Percentiles rank a stretch among this genome's conserved stretches.
These are phyloP conservation scores for Stichodactyla helianthus DNA, from an alignment of 64 coral and sea anemone species.

Conservation along the genomic window DNA sequence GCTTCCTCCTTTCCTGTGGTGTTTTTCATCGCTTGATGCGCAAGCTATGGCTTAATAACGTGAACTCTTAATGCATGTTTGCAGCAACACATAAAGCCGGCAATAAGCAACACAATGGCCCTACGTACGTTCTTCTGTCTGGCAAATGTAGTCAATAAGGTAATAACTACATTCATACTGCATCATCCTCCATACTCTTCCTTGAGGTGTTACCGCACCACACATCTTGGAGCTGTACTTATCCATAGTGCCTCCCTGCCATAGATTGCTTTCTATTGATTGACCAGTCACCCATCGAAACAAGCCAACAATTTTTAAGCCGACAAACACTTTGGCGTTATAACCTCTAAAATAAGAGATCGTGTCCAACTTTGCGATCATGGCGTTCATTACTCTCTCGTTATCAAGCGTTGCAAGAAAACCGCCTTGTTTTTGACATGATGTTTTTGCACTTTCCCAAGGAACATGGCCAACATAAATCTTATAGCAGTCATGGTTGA, in stretches of 20 bases:
- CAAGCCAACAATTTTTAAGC: background rate
- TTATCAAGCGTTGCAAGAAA: background rate
- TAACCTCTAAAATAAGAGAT: background rate
- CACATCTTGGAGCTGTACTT: background rate
- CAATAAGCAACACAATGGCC: background rate
- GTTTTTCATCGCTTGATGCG: too few species aligned
- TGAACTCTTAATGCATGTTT: too few species aligned
- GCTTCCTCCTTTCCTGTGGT: too few species aligned
- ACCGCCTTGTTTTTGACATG: background rate
- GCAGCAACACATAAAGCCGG: too few species aligned
- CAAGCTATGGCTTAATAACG: too few species aligned
- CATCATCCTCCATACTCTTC: background rate
- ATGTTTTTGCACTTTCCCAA: background rate
- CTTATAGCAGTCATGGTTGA: background rate
- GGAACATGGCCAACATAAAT: background rate
- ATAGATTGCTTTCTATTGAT: background rate
- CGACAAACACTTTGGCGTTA: conserved; percentile 17
- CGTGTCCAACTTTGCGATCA: background rate
- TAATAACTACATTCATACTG: conserved; percentile 8
- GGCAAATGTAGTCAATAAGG: conserved; percentile 10
- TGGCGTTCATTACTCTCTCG: background rate
- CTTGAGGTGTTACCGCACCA: background rate
- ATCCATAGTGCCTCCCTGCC: conserved; percentile 9
- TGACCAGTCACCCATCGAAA: conserved; percentile 33
- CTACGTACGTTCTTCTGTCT: conserved; percentile 31